phyloP scores from a whole-genome alignment of 2,888 invertebrate genomes.

The Creontiades dilutus region DNA sequence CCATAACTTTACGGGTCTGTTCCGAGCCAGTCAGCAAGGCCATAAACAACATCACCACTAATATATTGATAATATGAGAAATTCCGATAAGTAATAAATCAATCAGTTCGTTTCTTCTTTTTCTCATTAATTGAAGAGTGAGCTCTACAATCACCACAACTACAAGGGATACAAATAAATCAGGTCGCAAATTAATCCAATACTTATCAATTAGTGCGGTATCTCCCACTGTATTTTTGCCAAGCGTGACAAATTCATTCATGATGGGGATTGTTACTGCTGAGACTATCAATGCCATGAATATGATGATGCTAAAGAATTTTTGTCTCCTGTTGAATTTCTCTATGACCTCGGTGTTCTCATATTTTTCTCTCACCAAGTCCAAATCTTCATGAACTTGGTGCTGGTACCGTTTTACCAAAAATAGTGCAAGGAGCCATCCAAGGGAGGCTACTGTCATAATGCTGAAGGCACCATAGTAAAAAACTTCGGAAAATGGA shows the following conservation, averaged over 20 bases:
- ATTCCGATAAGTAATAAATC: background rate
- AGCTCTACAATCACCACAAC: background rate
- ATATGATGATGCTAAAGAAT: background rate
- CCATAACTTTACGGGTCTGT: background rate
- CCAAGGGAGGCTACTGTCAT: background rate
- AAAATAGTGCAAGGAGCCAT: background rate
- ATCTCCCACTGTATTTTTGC: background rate
- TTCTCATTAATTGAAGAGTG: background rate
- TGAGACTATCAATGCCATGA: background rate
- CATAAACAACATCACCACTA: background rate
- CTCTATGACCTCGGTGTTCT: background rate
- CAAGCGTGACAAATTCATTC: background rate
- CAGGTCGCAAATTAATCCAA: background rate
- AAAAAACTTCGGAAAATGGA: background rate
- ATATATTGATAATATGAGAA: background rate
- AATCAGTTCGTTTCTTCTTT: background rate
- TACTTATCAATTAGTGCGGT: too few species aligned
- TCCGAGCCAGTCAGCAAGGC: background rate
- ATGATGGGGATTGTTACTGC: background rate
- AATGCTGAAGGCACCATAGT: background rate
- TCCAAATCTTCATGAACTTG: background rate
- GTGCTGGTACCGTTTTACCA: background rate
- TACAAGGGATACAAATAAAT: background rate
- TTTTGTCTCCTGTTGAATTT: background rate
- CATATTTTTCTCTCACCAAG: background rate